These are phyloP conservation scores for Lysiphlebus fabarum DNA, from an alignment of 1,140 invertebrate species.

Conservation along the genomic window DNA sequence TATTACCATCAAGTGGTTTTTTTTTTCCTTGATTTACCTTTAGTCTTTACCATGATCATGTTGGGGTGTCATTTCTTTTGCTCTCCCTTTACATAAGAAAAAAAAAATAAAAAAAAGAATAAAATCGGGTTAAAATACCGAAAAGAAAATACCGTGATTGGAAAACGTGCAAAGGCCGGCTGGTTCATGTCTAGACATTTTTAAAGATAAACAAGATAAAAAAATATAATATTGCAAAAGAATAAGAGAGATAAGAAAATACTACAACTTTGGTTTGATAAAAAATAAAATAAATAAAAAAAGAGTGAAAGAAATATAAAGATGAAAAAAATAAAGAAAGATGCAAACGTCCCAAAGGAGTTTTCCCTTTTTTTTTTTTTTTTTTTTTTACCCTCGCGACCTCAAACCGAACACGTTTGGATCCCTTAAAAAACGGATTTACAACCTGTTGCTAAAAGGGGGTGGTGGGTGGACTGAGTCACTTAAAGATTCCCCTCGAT, in stretches of 20 bases:
- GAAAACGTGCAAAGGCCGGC: constrained; percentile 47
- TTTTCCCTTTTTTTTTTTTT: constrained; percentile 44
- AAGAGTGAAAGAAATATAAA: neutral
- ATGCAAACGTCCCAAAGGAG: constrained; percentile 45
- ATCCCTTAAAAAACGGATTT: constrained; percentile 56
- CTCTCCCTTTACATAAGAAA: neutral
- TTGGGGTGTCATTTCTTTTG: neutral
- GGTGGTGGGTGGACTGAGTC: constrained; percentile 28
- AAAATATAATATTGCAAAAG: constrained; percentile 18
- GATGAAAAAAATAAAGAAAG: constrained; percentile 28
- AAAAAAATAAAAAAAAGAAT: neutral
- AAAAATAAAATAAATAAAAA: too few relatives aligned
- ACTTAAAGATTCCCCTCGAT: constrained; percentile 58
- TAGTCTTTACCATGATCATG: constrained; percentile 1
- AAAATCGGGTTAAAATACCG: constrained; percentile 17
- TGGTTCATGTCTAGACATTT: constrained; percentile 42
- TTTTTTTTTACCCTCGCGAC: constrained; percentile 33
- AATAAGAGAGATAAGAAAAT: constrained; percentile 18
- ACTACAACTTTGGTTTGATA: constrained; percentile 7
- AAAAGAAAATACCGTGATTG: constrained; percentile 43
- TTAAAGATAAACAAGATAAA: constrained; percentile 10
- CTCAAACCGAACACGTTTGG: constrained; percentile 47
- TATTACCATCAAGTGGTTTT: too few relatives aligned
- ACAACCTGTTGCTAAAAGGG: constrained; percentile 53
- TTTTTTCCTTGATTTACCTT: neutral